Percentiles rank a stretch among this genome's conserved stretches.
phyloP scores from a whole-genome alignment of 2,797 vertebrate genomes.

The Emydoidea blandingii region DNA sequence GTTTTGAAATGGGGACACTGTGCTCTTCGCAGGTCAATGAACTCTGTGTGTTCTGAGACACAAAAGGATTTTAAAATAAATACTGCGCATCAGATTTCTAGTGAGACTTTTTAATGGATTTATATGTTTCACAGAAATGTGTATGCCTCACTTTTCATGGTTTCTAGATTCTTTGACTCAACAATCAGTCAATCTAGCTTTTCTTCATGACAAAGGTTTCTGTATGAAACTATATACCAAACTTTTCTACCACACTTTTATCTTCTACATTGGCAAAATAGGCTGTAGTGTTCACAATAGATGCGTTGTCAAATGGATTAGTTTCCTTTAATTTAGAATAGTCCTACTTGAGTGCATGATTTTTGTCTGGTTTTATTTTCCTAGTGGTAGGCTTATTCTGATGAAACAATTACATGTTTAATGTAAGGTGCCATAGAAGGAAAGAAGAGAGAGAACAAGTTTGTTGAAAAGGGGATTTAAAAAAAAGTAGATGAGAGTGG shows the following conservation, averaged over 20 bases:
- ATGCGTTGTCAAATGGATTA: background rate
- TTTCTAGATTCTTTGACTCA: background rate
- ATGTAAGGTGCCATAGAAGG: background rate
- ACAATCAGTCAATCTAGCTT: background rate
- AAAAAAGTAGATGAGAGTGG: background rate
- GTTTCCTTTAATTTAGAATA: background rate
- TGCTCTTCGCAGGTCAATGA: background rate
- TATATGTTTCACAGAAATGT: background rate
- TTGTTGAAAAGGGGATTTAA: background rate
- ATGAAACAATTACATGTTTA: background rate
- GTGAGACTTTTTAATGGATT: background rate
- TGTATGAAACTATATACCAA: background rate
- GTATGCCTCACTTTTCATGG: background rate
- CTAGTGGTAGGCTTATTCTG: background rate
- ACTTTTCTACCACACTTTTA: background rate
- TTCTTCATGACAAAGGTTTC: background rate
- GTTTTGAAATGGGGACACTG: background rate
- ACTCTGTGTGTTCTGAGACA: background rate
- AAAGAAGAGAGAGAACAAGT: background rate
- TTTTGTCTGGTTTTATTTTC: constrained; percentile 9
- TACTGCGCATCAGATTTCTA: background rate
- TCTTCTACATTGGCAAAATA: background rate
- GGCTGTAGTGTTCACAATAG: background rate
- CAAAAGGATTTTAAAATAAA: background rate
- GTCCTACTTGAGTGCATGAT: background rate